These are phyloP conservation scores for Trichopria drosophilae DNA, from an alignment of 2,888 invertebrate genomes.

Conservation along the genomic window DNA sequence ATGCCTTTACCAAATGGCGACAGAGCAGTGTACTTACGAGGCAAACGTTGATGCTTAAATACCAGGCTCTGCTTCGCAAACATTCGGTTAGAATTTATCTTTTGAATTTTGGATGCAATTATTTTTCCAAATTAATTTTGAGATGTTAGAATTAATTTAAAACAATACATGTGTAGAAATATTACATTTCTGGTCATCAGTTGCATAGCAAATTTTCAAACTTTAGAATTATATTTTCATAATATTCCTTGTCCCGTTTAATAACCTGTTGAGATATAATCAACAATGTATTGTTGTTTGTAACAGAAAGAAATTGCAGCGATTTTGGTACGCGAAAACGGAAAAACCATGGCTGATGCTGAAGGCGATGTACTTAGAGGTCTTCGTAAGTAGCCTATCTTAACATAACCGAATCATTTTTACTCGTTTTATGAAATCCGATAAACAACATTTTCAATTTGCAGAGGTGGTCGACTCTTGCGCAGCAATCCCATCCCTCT, in stretches of 20 bases:
- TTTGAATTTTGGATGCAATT: not conserved
- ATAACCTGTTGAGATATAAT: too few relatives aligned
- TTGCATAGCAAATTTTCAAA: not conserved
- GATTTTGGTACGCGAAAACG: slow-evolving; percentile 93
- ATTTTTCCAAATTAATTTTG: not conserved
- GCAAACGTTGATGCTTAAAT: slow-evolving; percentile 89
- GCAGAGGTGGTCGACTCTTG: slow-evolving; percentile 96
- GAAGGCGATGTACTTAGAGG: slow-evolving; percentile 98
- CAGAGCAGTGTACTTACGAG: slow-evolving; percentile 88
- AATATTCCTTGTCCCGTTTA: not conserved
- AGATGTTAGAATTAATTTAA: too few relatives aligned
- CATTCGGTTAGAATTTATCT: slow-evolving; percentile 56
- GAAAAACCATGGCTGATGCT: slow-evolving; percentile 95
- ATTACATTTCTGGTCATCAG: not conserved
- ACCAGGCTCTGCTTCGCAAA: slow-evolving; percentile 56
- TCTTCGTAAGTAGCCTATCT: slow-evolving; percentile 73
- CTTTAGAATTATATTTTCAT: not conserved
- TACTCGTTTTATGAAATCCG: slow-evolving; percentile 5
- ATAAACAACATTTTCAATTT: too few relatives aligned
- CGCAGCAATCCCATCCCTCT: slow-evolving; percentile 88
- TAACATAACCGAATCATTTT: not conserved
- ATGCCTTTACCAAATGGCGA: slow-evolving; percentile 79
- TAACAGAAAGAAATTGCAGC: slow-evolving; percentile 80
- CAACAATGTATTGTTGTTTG: too few relatives aligned
- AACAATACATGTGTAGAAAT: too few relatives aligned